Evolutionary conservation across 2,797 vertebrate genomes (phyloP).

Genomic region (Acanthurus lineatus): DNA sequence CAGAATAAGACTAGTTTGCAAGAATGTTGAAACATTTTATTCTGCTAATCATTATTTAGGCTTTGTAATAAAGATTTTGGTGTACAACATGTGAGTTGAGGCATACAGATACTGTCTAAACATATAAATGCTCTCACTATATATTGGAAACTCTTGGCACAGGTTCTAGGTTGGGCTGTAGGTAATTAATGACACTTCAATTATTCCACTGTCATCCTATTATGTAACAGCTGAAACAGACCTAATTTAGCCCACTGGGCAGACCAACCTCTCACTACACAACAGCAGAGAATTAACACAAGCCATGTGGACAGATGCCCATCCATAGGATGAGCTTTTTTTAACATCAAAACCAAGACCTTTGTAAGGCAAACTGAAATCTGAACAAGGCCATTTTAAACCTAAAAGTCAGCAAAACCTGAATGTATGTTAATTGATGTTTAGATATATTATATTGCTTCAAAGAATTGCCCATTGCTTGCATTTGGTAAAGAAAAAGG

Average conservation of each 20-base stretch:
- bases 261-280: slow-evolving; percentile 1
- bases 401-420: neutral
- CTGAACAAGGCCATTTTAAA: neutral
- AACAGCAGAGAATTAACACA: neutral
- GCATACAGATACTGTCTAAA: neutral
- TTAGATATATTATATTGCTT: neutral
- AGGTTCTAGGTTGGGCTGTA: slow-evolving; percentile 4
- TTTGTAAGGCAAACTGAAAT: neutral
- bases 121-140: neutral
- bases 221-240: slow-evolving; percentile 34
- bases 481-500: neutral
- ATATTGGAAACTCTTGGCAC: neutral
- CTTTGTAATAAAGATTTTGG: neutral
- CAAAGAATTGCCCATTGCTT: neutral
- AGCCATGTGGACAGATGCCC: neutral
- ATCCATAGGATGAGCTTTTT: neutral
- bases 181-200: slow-evolving; percentile 5
- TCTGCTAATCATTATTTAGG: neutral
- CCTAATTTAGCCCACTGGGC: slow-evolving; percentile 14
- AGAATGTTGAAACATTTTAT: neutral
- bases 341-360: neutral
- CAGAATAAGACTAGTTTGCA: neutral
- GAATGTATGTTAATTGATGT: neutral
- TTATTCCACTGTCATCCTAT: slow-evolving; percentile 36
- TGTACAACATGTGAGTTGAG: neutral